phyloP scores from a whole-genome alignment of 2,888 invertebrate genomes.

The Eremobia ochroleuca region DNA sequence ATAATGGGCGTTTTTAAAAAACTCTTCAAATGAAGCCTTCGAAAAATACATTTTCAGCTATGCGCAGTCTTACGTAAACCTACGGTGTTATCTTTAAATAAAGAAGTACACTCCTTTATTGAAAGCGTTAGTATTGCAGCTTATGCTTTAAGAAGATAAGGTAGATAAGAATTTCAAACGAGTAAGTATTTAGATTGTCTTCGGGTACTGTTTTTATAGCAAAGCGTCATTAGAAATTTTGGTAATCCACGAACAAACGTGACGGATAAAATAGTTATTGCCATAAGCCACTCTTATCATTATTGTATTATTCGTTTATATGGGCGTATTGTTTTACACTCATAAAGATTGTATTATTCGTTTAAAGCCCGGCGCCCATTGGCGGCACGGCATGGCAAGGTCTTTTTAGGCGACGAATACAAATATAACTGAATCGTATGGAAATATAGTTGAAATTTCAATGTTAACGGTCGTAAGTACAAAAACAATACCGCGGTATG shows the following conservation, averaged over 20 bases:
- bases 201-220: neutral
- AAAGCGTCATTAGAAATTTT: neutral
- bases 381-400: too few species aligned
- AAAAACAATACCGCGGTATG: too few species aligned
- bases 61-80: neutral
- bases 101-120: neutral
- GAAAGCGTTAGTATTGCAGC: too few species aligned
- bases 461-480: too few species aligned
- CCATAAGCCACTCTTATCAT: constrained; percentile 8
- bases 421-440: too few species aligned
- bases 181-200: neutral
- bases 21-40: neutral
- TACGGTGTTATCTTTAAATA: neutral
- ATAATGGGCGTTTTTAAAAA: neutral
- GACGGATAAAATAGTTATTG: neutral
- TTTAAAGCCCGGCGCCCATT: too few species aligned
- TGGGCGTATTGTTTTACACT: neutral
- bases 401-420: too few species aligned
- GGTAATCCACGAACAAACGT: constrained; percentile 1
- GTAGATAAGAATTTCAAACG: too few species aligned
- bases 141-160: too few species aligned
- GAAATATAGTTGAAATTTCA: too few species aligned
- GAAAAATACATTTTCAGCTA: neutral
- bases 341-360: too few species aligned
- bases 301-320: neutral